Percentiles rank a stretch among this genome's conserved stretches.
These are phyloP conservation scores for Cyanoderma ruficeps DNA, from an alignment of 2,113 vertebrate genomes.

Conservation along the genomic window DNA sequence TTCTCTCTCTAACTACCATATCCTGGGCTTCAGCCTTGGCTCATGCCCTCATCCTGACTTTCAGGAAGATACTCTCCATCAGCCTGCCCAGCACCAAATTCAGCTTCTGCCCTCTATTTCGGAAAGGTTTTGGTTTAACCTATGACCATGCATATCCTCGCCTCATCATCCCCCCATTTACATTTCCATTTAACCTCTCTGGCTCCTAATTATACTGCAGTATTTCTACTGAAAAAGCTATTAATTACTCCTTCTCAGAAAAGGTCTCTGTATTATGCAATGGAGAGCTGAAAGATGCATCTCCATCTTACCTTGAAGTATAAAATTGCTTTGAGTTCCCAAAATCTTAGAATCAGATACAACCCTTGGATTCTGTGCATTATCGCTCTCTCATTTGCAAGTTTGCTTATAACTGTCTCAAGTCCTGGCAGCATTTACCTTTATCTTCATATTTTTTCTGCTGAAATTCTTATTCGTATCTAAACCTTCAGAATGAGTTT, in stretches of 20 bases:
- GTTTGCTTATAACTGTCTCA: neutral
- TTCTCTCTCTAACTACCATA: neutral
- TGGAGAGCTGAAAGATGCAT: neutral
- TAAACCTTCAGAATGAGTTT: conserved; percentile 11
- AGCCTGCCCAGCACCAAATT: neutral
- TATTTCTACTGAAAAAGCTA: neutral
- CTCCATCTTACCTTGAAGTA: neutral
- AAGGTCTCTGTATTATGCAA: neutral
- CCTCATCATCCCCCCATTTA: neutral
- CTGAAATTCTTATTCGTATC: conserved; percentile 2
- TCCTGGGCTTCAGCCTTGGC: neutral
- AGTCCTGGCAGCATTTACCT: conserved; percentile 1
- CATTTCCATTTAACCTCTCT: neutral
- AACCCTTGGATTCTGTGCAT: neutral
- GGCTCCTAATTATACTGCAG: neutral
- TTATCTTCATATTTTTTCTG: conserved; percentile 17
- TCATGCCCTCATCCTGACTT: neutral
- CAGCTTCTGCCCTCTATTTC: neutral
- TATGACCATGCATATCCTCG: neutral
- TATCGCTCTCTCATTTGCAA: conserved; percentile 5
- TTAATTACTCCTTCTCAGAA: neutral
- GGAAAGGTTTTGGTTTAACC: neutral
- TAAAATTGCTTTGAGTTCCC: neutral
- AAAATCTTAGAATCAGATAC: neutral
- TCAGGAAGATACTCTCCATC: neutral